These are phyloP conservation scores for Cephus spinipes DNA, from an alignment of 2,888 invertebrate species.

Conservation along the genomic window DNA sequence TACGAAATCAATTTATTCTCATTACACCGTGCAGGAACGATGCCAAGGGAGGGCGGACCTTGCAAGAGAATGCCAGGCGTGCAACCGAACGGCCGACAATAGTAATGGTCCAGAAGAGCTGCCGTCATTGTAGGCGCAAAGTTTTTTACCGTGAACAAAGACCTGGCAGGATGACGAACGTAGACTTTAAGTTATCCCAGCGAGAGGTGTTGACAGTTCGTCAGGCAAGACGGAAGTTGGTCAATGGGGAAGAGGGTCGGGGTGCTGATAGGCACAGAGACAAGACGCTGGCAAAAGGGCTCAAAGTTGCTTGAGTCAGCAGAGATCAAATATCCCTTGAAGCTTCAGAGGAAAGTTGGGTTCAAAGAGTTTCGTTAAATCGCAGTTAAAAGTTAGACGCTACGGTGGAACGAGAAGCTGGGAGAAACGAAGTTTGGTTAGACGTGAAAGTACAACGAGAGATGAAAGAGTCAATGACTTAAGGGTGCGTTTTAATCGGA, in stretches of 20 bases:
- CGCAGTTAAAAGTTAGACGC: slow-evolving; percentile 42
- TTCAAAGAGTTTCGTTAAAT: slow-evolving; percentile 47
- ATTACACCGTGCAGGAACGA: slow-evolving; percentile 36
- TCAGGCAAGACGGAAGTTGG: not conserved
- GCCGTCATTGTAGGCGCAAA: not conserved
- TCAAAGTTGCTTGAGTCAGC: not conserved
- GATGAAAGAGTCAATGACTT: slow-evolving; percentile 39
- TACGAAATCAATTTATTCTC: slow-evolving; percentile 45
- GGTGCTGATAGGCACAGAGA: not conserved
- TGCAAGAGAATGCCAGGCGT: not conserved
- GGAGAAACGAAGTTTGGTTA: not conserved
- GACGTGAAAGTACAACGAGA: slow-evolving; percentile 39
- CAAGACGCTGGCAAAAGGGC: not conserved
- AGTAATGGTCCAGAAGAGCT: not conserved
- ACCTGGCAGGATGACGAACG: not conserved
- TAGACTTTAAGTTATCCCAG: not conserved
- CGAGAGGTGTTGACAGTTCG: not conserved
- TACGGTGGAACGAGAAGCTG: slow-evolving; percentile 8
- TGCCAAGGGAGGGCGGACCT: slow-evolving; percentile 30
- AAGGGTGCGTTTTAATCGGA: not conserved
- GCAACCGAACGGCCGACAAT: not conserved
- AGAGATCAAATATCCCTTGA: not conserved
- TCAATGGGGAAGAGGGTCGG: not conserved
- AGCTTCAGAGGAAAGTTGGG: slow-evolving; percentile 4
- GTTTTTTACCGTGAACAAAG: not conserved